Conservation (phyloP, 2,113 vertebrate species). For the Takifugu bimaculatus region DNA sequence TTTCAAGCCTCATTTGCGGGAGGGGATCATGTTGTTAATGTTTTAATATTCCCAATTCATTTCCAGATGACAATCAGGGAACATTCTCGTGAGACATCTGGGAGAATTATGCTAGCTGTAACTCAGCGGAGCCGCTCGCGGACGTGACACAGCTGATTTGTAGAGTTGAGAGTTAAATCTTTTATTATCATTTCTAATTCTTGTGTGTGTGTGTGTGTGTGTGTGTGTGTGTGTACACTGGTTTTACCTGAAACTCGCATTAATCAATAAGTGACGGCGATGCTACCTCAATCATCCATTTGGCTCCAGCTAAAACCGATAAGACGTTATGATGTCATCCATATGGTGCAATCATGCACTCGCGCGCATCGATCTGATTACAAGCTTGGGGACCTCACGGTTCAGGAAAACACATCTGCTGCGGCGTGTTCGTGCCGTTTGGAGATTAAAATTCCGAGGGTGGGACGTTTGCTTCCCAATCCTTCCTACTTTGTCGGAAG, state of each 20-base stretch:
- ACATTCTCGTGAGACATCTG: slow-evolving; percentile 21
- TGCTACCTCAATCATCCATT: slow-evolving; percentile 50
- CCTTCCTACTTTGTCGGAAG: slow-evolving; percentile 28
- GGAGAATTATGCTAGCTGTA: slow-evolving; percentile 14
- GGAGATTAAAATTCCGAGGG: slow-evolving; percentile 21
- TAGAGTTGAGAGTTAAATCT: too few relatives aligned
- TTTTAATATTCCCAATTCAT: slow-evolving; percentile 36
- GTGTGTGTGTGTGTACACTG: too few relatives aligned
- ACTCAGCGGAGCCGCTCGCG: background rate
- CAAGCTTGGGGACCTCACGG: slow-evolving; percentile 41
- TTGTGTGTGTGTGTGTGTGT: too few relatives aligned
- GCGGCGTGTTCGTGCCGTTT: slow-evolving; percentile 24
- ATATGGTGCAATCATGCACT: slow-evolving; percentile 53
- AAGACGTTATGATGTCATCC: slow-evolving; percentile 45
- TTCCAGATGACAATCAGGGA: slow-evolving; percentile 21
- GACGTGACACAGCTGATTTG: too few relatives aligned
- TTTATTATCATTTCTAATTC: too few relatives aligned
- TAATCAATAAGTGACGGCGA: slow-evolving; percentile 58
- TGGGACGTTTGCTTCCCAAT: slow-evolving; percentile 16
- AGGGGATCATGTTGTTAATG: slow-evolving; percentile 20
- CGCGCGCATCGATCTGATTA: slow-evolving; percentile 63
- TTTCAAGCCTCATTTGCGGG: slow-evolving; percentile 53
- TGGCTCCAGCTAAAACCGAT: slow-evolving; percentile 47
- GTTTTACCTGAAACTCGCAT: slow-evolving; percentile 47
- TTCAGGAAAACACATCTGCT: slow-evolving; percentile 34